These are phyloP conservation scores for Macrobrachium rosenbergii DNA, from an alignment of 1,140 invertebrate genomes.

Conservation along the genomic window DNA sequence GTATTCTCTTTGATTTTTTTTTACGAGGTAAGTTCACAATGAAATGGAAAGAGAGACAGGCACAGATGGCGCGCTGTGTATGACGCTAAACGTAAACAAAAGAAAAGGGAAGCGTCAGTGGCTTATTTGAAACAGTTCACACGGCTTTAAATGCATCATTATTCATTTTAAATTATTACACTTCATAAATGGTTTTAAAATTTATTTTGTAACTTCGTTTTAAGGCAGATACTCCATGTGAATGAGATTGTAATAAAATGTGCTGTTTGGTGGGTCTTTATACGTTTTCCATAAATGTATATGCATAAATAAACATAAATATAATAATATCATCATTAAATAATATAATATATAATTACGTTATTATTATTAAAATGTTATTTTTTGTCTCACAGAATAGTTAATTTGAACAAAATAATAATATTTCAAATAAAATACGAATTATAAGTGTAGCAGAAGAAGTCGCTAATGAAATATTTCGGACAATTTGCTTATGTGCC, in stretches of 20 bases:
- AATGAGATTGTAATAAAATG: background rate
- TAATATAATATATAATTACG: background rate
- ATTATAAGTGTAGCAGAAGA: slow-evolving; percentile 13
- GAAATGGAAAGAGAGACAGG: background rate
- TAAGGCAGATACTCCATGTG: too few relatives aligned
- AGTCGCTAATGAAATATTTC: slow-evolving; percentile 42
- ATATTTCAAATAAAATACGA: background rate
- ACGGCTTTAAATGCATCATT: slow-evolving; percentile 37
- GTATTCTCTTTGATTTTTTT: slow-evolving; percentile 29
- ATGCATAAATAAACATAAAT: background rate
- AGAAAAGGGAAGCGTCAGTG: slow-evolving; percentile 60
- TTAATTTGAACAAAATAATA: background rate
- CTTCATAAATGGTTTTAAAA: background rate
- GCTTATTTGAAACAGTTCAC: slow-evolving; percentile 57
- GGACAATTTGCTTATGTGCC: slow-evolving; percentile 29
- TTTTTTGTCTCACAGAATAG: too few relatives aligned
- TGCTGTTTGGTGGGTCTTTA: background rate
- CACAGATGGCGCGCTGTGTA: slow-evolving; percentile 49
- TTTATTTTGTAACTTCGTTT: background rate
- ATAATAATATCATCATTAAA: background rate
- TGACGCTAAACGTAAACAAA: slow-evolving; percentile 56
- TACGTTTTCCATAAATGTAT: background rate
- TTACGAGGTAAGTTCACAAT: background rate
- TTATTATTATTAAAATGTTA: too few relatives aligned
- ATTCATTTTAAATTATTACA: slow-evolving; percentile 11